These are phyloP conservation scores for Sylvietta virens DNA, from an alignment of 2,113 vertebrate genomes.

Conservation along the genomic window DNA sequence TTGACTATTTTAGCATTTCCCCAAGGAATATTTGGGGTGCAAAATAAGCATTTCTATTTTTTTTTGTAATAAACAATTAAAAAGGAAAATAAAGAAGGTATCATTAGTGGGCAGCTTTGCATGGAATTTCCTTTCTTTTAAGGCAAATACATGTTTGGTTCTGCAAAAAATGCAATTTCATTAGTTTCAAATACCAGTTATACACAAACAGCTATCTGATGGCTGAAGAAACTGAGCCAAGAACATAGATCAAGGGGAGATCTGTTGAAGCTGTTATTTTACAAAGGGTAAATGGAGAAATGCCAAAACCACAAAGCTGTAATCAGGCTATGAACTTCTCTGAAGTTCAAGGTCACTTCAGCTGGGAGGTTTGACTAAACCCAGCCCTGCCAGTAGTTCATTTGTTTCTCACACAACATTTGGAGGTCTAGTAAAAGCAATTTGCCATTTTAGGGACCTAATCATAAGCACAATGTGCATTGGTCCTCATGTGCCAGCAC, in stretches of 20 bases:
- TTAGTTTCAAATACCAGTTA: neutral
- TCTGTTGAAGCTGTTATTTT: neutral
- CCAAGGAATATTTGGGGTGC: neutral
- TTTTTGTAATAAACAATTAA: neutral
- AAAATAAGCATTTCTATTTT: neutral
- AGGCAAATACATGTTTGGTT: neutral
- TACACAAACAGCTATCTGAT: neutral
- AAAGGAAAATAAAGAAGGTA: neutral
- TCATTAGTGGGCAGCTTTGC: neutral
- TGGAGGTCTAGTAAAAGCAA: neutral
- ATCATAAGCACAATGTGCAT: rapidly evolving
- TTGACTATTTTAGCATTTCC: neutral
- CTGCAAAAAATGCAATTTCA: neutral
- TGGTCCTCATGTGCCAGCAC: neutral
- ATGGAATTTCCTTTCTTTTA: neutral
- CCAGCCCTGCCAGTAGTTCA: neutral
- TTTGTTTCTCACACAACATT: neutral
- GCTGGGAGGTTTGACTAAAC: neutral
- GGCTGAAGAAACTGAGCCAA: neutral
- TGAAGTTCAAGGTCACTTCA: neutral
- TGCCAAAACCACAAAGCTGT: neutral
- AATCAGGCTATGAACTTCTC: neutral
- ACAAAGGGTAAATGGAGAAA: neutral
- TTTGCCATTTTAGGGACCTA: neutral
- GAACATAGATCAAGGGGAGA: neutral